Conservation (phyloP, 2,888 invertebrate species). For the Hofmannophila pseudospretella region DNA sequence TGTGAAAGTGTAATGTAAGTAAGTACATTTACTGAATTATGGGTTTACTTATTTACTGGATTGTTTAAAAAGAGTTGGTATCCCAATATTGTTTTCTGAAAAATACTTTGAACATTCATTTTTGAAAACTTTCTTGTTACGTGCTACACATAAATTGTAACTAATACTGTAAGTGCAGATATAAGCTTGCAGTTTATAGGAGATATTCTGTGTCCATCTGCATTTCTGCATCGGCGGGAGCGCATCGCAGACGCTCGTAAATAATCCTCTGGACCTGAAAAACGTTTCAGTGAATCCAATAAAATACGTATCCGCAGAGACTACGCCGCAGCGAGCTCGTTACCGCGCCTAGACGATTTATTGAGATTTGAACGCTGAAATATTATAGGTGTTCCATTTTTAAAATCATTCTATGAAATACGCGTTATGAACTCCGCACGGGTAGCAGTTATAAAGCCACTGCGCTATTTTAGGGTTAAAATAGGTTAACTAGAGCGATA, state of each 20-base stretch:
- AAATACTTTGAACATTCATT: too few species aligned
- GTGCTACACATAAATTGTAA: too few species aligned
- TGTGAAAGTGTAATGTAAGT: too few species aligned
- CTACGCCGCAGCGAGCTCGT: conserved; percentile 75
- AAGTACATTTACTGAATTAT: too few species aligned
- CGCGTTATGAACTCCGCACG: not conserved
- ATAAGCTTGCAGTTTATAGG: not conserved
- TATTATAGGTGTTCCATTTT: conserved; percentile 62
- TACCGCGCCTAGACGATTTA: conserved; percentile 77
- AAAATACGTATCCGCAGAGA: conserved; percentile 78
- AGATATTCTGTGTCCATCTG: conserved; percentile 51
- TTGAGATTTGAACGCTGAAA: conserved; percentile 76
- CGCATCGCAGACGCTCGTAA: conserved; percentile 70
- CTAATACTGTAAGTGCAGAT: too few species aligned
- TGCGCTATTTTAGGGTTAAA: too few species aligned
- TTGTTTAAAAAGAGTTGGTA: too few species aligned
- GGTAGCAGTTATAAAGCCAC: too few species aligned
- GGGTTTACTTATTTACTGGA: too few species aligned
- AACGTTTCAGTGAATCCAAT: conserved; percentile 78
- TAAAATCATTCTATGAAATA: conserved; percentile 12
- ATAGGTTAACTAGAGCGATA: too few species aligned
- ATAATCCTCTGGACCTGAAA: conserved; percentile 76
- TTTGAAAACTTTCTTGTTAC: too few species aligned
- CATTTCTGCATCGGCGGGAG: conserved; percentile 60
- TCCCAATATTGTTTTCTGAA: too few species aligned